Base-by-base conservation (phyloP, 2,888 invertebrate genomes). In the Phyto melanocephala region DNA sequence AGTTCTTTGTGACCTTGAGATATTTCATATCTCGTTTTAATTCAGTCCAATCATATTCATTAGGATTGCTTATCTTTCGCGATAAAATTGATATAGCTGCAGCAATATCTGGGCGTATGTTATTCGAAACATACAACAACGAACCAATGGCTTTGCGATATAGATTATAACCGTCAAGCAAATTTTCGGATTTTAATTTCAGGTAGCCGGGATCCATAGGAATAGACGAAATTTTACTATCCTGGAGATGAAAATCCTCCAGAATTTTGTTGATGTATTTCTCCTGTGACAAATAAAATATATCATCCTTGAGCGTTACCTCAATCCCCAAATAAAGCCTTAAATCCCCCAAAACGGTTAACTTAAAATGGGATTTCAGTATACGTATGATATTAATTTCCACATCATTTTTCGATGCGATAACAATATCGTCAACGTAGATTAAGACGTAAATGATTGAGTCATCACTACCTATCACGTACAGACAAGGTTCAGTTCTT, bases 161-260 rank as follows among this genome's bases (percentile, higher is more conserved):
- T 47, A 47, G 3, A 47, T 15, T n/a, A 47, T 47, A 15, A 8
- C 17, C 45, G n/a, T 6, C 45, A 47, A 47, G 15, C 15, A 15
- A 15, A 47, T n/a, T 47, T 15, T 58, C 13, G 7, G 2, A 5
- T 15, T 47, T 15, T 60, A 42, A 42, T 77, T 70, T 2, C 77
- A n/a, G n/a, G n/a, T n/a, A n/a, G n/a, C n/a, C n/a, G n/a, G n/a
- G n/a, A n/a, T n/a, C n/a, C n/a, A n/a, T 54, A 11, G 67, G 60
- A n/a, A 76, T 52, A 0, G 47, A 60, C 7, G 76, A 76, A 33
- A 50, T 17, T 35, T 76, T 56, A 7, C 68, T 28, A 76, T 76
- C 37, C 28, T 60, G 1, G 22, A 68, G 47, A 20, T 33, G 24
- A 56, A 52, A 74, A 33, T 74, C 63, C 5, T 28, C 40, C 15